These are phyloP conservation scores for Ectropis crepuscularia DNA, from an alignment of 2,888 invertebrate species.

Conservation along the genomic window DNA sequence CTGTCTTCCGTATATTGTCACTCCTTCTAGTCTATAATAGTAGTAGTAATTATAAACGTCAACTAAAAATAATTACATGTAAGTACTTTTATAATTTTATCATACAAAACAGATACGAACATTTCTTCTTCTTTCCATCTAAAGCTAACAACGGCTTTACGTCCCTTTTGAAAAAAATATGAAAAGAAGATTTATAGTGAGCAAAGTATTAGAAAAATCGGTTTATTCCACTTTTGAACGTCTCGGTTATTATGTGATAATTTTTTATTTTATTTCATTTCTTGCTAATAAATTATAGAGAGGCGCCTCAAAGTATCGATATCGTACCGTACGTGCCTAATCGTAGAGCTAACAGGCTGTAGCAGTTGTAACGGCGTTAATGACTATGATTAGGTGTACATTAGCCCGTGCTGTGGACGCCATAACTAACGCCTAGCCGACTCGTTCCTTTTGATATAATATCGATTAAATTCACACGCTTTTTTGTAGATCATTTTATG, in stretches of 20 bases:
- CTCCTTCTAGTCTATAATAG: too few relatives aligned
- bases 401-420: constrained; percentile 64
- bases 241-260: constrained; percentile 13
- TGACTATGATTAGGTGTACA: constrained; percentile 72
- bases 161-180: too few relatives aligned
- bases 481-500: constrained; percentile 47
- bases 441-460: constrained; percentile 52
- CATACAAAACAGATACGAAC: too few relatives aligned
- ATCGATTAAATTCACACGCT: constrained; percentile 50
- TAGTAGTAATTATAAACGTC: too few relatives aligned
- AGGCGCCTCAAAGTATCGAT: constrained; percentile 25
- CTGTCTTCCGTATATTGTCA: too few relatives aligned
- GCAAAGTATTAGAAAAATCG: too few relatives aligned
- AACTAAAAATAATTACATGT: too few relatives aligned
- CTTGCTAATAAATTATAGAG: constrained; percentile 3
- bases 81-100: too few relatives aligned
- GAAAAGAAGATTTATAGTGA: too few relatives aligned
- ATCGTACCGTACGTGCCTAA: constrained; percentile 34
- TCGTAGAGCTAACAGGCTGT: constrained; percentile 56
- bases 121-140: too few relatives aligned
- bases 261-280: neutral
- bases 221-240: too few relatives aligned
- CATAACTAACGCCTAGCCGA: constrained; percentile 51
- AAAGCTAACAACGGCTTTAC: too few relatives aligned
- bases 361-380: constrained; percentile 56